Percentiles rank a stretch among this genome's conserved stretches.
These are phyloP conservation scores for Bubalus kerabau DNA, from an alignment of 2,113 vertebrate genomes.

Conservation along the genomic window DNA sequence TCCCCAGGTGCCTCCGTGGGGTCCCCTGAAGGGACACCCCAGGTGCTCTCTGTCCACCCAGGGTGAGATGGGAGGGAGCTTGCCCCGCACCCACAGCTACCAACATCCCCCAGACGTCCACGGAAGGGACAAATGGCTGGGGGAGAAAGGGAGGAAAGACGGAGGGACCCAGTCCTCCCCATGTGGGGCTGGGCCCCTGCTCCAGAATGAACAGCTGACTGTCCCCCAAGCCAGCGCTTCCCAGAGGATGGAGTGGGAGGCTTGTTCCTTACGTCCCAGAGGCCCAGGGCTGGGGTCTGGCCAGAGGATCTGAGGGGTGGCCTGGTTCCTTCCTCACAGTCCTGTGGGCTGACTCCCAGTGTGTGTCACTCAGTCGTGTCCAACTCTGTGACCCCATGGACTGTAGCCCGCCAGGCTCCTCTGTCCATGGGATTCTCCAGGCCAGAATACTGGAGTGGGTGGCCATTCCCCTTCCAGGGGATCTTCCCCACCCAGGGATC, in stretches of 20 bases:
- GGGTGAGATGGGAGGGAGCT: neutral
- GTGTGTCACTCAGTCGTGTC: neutral
- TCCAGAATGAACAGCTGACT: neutral
- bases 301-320: too few species aligned
- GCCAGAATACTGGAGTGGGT: neutral
- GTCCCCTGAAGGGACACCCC: neutral
- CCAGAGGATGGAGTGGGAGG: neutral
- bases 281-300: neutral
- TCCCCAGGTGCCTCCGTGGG: neutral
- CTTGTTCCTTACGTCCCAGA: neutral
- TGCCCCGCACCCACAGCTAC: neutral
- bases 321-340: neutral
- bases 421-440: neutral
- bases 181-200: accelerated
- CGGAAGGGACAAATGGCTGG: neutral
- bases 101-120: accelerated
- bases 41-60: neutral
- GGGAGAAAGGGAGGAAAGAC: neutral
- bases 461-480: neutral
- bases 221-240: neutral
- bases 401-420: neutral
- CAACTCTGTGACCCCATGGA: neutral
- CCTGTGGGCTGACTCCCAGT: neutral
- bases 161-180: neutral
- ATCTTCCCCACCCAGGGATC: neutral